These are phyloP conservation scores for Etheostoma spectabile DNA, from an alignment of 2,113 vertebrate species.

Conservation along the genomic window DNA sequence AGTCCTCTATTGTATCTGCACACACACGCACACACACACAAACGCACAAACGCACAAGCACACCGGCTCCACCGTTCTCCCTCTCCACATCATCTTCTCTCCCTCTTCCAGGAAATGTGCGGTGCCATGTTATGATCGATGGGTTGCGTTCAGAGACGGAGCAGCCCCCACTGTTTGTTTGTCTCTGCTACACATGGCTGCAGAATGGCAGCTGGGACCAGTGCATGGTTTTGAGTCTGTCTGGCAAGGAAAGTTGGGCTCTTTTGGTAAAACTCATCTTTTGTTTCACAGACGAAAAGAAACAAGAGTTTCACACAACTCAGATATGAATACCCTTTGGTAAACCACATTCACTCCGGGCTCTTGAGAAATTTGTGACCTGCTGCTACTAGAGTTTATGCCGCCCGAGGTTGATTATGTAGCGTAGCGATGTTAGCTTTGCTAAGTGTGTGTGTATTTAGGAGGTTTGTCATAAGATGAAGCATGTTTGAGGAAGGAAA, in stretches of 20 bases:
- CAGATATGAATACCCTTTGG: constrained; percentile 40
- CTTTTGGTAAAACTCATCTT: constrained; percentile 29
- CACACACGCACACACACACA: constrained; percentile 16
- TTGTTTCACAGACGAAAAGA: constrained; percentile 34
- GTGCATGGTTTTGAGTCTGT: constrained; percentile 46
- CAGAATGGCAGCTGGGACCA: constrained; percentile 72
- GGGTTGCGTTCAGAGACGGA: constrained; percentile 67
- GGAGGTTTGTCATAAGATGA: constrained; percentile 37
- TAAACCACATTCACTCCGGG: constrained; percentile 37
- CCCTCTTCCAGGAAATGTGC: constrained; percentile 70
- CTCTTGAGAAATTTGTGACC: constrained; percentile 41
- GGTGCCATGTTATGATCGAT: constrained; percentile 74
- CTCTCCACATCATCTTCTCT: constrained; percentile 60
- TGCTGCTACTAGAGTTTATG: constrained; percentile 33
- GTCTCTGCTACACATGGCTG: constrained; percentile 73
- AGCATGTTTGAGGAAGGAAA: constrained; percentile 18
- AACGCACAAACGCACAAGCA: constrained; percentile 16
- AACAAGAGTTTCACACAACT: constrained; percentile 22
- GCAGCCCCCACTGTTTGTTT: constrained; percentile 76
- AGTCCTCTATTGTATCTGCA: constrained; percentile 23
- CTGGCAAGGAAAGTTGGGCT: constrained; percentile 56
- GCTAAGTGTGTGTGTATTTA: constrained; percentile 17
- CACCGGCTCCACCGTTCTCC: constrained; percentile 42
- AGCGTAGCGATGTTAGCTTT: constrained; percentile 32
- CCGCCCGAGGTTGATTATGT: constrained; percentile 36